Evolutionary conservation across 2,888 invertebrate genomes (phyloP).

Genomic region (Myopa tessellatipennis): DNA sequence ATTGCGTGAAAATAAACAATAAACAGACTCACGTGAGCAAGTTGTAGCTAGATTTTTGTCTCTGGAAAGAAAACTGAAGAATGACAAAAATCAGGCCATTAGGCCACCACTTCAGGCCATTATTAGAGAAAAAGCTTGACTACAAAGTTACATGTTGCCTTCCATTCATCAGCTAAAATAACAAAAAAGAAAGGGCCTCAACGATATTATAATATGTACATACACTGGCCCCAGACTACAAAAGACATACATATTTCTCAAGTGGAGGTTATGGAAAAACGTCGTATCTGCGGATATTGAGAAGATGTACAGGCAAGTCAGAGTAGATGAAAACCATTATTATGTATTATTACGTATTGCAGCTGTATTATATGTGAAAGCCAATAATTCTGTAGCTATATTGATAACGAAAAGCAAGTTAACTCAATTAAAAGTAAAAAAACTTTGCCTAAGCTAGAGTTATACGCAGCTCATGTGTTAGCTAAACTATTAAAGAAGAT

Average conservation of each 20-base stretch:
- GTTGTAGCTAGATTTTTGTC: not conserved
- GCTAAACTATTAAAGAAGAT: not conserved
- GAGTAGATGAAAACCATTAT: not conserved
- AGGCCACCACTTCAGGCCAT: not conserved
- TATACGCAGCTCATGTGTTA: not conserved
- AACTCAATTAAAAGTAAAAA: not conserved
- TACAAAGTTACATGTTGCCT: conserved; percentile 10
- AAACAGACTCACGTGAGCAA: not conserved
- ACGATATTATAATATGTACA: conserved; percentile 6
- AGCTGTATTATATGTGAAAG: conserved; percentile 20
- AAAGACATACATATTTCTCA: conserved; percentile 7
- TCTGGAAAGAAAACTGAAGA: not conserved
- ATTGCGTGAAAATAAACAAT: not conserved
- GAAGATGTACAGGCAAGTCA: conserved; percentile 23
- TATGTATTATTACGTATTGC: no score
- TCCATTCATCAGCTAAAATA: no score
- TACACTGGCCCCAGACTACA: conserved; percentile 5
- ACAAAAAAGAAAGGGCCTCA: not conserved
- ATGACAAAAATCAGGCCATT: not conserved
- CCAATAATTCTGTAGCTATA: not conserved
- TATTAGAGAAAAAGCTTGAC: not conserved
- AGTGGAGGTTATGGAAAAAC: not conserved
- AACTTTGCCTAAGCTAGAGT: not conserved
- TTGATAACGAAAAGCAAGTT: conserved; percentile 7
- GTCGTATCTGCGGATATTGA: no score